Evolutionary conservation across 2,113 vertebrate species (phyloP).

Genomic region (Mastomys coucha): DNA sequence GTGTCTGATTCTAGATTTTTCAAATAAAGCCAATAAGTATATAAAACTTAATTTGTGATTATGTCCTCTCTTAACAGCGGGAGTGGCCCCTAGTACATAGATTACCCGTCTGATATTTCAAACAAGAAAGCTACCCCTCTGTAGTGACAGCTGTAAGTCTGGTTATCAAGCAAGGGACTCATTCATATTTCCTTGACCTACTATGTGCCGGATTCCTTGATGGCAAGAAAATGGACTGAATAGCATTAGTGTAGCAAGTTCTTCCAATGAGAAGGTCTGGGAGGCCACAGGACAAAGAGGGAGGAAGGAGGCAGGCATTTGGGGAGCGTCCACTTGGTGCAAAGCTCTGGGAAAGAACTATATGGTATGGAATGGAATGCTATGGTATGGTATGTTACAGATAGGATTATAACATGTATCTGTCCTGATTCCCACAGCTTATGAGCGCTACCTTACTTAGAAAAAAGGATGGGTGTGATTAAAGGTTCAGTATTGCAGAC

Average conservation of each 20-base stretch:
- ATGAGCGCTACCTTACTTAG: not conserved
- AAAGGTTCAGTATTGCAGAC: not conserved
- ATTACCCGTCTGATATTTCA: not conserved
- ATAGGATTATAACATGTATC: not conserved
- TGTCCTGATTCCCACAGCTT: not conserved
- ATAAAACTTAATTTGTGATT: not conserved
- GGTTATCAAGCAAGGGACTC: not conserved
- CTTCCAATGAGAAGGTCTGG: not conserved
- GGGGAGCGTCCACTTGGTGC: not conserved
- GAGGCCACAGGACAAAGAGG: not conserved
- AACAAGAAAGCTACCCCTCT: not conserved
- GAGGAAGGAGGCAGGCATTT: not conserved
- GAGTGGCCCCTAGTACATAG: not conserved
- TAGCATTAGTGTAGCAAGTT: not conserved
- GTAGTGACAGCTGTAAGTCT: not conserved
- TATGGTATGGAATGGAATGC: not conserved
- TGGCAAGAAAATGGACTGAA: not conserved
- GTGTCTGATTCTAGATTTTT: conserved; percentile 7
- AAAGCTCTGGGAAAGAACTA: not conserved
- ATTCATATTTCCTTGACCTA: not conserved
- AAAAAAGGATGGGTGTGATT: not conserved
- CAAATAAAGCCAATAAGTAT: not conserved
- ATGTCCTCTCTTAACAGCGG: not conserved
- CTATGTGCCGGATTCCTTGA: not conserved
- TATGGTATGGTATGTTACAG: not conserved